A percentile compares a stretch with the other conserved stretches of the same genome.
Conservation (phyloP, 2,888 invertebrate species). For the Cloeon dipterum region DNA sequence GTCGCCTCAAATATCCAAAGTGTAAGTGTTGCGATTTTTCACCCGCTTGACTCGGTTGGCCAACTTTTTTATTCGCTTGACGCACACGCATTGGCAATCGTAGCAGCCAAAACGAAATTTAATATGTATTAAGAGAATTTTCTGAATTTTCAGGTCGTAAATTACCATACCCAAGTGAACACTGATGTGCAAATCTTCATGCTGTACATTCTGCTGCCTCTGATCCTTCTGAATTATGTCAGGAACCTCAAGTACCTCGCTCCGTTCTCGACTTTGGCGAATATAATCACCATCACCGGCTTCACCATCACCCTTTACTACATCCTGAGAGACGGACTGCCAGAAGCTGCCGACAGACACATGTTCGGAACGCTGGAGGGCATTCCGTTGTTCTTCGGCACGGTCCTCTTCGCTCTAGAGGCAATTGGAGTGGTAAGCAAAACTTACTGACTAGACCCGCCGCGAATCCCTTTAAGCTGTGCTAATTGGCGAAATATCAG, state of each 20-base stretch:
- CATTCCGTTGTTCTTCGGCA: constrained; percentile 87
- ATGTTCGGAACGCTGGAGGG: constrained; percentile 37
- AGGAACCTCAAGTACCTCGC: constrained; percentile 68
- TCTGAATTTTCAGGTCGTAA: constrained; percentile 19
- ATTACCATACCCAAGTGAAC: constrained; percentile 22
- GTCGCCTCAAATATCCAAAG: constrained; percentile 21
- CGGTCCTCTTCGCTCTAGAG: constrained; percentile 87
- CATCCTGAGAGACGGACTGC: constrained; percentile 37
- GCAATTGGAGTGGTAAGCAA: constrained; percentile 85
- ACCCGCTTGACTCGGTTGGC: no score
- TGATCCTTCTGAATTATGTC: constrained; percentile 60
- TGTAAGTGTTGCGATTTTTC: no score
- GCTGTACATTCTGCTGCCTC: constrained; percentile 15
- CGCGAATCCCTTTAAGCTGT: no score
- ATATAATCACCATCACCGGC: constrained; percentile 57
- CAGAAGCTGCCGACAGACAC: constrained; percentile 33
- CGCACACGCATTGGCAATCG: no score
- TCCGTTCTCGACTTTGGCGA: constrained; percentile 75
- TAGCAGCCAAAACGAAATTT: no score
- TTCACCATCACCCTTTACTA: constrained; percentile 72
- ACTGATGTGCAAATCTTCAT: constrained; percentile 16
- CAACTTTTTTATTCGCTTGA: no score
- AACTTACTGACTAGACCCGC: no score
- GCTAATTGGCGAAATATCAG: no score
- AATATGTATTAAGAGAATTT: no score